These are phyloP conservation scores for Heliconius erato DNA, from an alignment of 2,888 invertebrate species.

Conservation along the genomic window DNA sequence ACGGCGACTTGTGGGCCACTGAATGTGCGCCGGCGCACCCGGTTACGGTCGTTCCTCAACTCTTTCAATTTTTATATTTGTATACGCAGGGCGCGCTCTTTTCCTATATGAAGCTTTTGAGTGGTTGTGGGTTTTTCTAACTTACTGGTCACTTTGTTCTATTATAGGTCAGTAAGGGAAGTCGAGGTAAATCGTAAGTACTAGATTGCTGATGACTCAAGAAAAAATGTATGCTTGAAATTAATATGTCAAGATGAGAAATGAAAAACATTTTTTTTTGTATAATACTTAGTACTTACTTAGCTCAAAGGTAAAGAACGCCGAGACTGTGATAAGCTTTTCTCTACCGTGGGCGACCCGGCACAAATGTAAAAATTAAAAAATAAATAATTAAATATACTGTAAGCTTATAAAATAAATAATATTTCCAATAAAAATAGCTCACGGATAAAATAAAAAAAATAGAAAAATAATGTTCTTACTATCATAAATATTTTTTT, in stretches of 20 bases:
- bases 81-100: constrained; percentile 66
- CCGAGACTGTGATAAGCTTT: background rate
- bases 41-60: constrained; percentile 62
- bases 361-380: background rate
- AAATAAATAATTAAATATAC: background rate
- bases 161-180: background rate
- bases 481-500: background rate
- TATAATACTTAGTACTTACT: too few relatives aligned
- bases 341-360: background rate
- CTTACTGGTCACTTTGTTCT: background rate
- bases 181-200: background rate
- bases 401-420: too few relatives aligned
- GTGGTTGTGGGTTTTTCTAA: constrained; percentile 16
- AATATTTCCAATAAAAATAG: too few relatives aligned
- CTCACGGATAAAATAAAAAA: too few relatives aligned
- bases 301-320: background rate
- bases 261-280: too few relatives aligned
- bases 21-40: constrained; percentile 72
- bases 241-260: too few relatives aligned
- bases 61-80: constrained; percentile 80
- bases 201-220: too few relatives aligned
- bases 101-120: constrained; percentile 60
- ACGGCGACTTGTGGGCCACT: constrained; percentile 81
- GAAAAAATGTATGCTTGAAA: too few relatives aligned
- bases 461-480: background rate